phyloP scores from a whole-genome alignment of 2,888 invertebrate species.

The Rhingia campestris region DNA sequence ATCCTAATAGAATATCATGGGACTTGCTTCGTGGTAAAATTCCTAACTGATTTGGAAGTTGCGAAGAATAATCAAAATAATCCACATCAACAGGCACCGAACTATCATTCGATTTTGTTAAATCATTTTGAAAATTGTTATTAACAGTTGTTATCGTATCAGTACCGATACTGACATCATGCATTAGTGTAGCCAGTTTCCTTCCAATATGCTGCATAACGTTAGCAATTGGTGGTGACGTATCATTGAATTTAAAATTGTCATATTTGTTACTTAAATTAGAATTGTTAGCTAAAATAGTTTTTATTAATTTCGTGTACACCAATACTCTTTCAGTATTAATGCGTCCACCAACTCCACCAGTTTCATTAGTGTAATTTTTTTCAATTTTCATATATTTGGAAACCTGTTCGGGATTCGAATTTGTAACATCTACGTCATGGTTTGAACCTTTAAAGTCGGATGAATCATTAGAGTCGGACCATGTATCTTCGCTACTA shows the following conservation, averaged over 20 bases:
- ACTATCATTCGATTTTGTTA: neutral
- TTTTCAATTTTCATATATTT: slow-evolving; percentile 88
- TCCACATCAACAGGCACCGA: neutral
- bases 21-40: slow-evolving; percentile 91
- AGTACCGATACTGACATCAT: slow-evolving; percentile 91
- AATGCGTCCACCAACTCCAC: slow-evolving; percentile 83
- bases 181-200: slow-evolving; percentile 93
- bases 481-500: slow-evolving; percentile 96
- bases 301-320: slow-evolving; percentile 93
- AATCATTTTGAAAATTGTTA: neutral
- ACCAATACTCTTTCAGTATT: slow-evolving; percentile 92
- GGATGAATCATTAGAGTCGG: slow-evolving; percentile 95
- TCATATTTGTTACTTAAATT: slow-evolving; percentile 1
- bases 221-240: slow-evolving; percentile 92
- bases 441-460: slow-evolving; percentile 95
- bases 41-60: slow-evolving; percentile 78
- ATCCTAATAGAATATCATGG: slow-evolving; percentile 90
- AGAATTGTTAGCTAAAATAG: slow-evolving; percentile 84
- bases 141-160: slow-evolving; percentile 63
- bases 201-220: slow-evolving; percentile 96
- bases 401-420: slow-evolving; percentile 88
- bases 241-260: slow-evolving; percentile 82
- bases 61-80: neutral
- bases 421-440: slow-evolving; percentile 86
- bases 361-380: slow-evolving; percentile 83